Base-by-base conservation (phyloP, 1,140 invertebrate species). In the Cydia amplana region DNA sequence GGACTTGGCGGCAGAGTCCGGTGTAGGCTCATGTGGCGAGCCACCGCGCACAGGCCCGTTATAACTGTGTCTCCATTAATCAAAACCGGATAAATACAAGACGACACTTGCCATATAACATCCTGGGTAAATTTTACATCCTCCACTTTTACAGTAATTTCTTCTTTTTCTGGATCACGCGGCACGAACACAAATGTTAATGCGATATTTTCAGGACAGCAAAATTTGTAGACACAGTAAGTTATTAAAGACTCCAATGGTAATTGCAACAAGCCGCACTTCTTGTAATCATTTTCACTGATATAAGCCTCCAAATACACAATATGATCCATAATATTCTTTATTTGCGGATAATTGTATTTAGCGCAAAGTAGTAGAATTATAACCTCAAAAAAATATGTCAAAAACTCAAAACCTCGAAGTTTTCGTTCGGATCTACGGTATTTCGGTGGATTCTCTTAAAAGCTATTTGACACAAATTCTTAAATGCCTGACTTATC, bases 41-140 rank as follows among this genome's bases (percentile, higher is more conserved):
- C 93, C 18, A 96, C 95, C 2, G 94, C 95, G 86, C 95, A 96
- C 7, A 96, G 87, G 9, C 96, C 96, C 16, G 95, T 95, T 63
- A 96, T 94, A 65, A 95, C 94, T n/a, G 93, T 95, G 55, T 93
- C 94, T 49, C 93, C 92, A 82, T 93, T 91, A 64, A 95, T 88
- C 18, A 94, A 90, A 1, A 95, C 93, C 75, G 96, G 95, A 77
- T 95, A 93, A 55, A 93, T 84, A 82, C 95, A 96, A 36, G 90
- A 89, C 3, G 79, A 77, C 14, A 90, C 88, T 83, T 91, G 87
- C 89, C 91, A 90, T 4, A 87, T 84, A 46, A 92, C 72, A 2
- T 87, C 73, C 12, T 76, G 64, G 60, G 75, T 75, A 16, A 87
- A 32, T 63, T 78, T 74, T 51, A 83, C 67, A 40, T 79, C 76